These are phyloP conservation scores for Epistrophe grossulariae DNA, from an alignment of 2,888 invertebrate genomes.

Conservation along the genomic window DNA sequence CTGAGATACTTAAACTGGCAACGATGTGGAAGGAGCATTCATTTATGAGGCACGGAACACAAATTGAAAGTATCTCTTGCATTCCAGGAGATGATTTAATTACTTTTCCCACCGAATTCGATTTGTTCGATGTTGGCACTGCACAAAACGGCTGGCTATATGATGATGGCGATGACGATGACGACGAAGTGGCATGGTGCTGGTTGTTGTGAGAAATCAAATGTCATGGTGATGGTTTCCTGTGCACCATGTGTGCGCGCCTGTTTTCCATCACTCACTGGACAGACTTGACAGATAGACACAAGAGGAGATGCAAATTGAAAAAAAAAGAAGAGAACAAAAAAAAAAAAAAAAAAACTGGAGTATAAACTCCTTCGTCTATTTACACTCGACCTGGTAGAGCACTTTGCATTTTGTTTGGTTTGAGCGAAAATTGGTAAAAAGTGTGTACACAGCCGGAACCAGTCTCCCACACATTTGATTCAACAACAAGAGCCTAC, in stretches of 20 bases:
- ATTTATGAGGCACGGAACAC: slow-evolving; percentile 19
- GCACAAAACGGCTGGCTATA: neutral
- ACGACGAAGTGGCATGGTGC: neutral
- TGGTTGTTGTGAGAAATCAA: slow-evolving; percentile 29
- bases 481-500: slow-evolving; percentile 2
- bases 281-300: slow-evolving; percentile 56
- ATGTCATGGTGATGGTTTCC: slow-evolving; percentile 33
- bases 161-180: neutral
- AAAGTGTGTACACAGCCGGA: slow-evolving; percentile 69
- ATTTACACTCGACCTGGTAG: slow-evolving; percentile 61
- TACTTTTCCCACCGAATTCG: slow-evolving; percentile 69
- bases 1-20: slow-evolving; percentile 42
- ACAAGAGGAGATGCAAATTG: slow-evolving; percentile 25
- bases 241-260: slow-evolving; percentile 20
- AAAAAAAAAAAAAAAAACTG: slow-evolving; percentile 7
- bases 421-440: slow-evolving; percentile 56
- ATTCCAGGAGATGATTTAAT: slow-evolving; percentile 67
- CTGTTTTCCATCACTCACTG: slow-evolving; percentile 56
- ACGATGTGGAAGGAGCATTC: slow-evolving; percentile 29
- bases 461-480: slow-evolving; percentile 57
- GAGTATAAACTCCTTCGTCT: slow-evolving; percentile 39
- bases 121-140: slow-evolving; percentile 53
- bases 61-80: slow-evolving; percentile 55
- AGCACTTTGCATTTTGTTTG: slow-evolving; percentile 68
- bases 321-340: slow-evolving; percentile 1